Evolutionary conservation across 2,888 invertebrate genomes (phyloP).

Genomic region (Cephus rjabovi): DNA sequence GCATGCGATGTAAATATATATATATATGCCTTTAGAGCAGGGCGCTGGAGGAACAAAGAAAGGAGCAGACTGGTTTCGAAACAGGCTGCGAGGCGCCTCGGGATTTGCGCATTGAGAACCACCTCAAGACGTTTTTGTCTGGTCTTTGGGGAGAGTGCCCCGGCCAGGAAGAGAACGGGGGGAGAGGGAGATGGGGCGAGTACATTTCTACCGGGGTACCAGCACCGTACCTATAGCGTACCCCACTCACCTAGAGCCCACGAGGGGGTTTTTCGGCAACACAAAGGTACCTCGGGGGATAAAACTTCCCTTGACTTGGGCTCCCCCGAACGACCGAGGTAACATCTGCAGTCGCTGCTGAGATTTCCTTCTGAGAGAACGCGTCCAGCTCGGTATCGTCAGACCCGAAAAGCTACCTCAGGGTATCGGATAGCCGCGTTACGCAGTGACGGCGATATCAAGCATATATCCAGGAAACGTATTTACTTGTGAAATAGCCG

Average conservation of each 20-base stretch:
- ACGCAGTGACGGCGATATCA: background rate
- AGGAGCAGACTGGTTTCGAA: constrained; percentile 38
- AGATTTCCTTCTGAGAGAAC: constrained; percentile 43
- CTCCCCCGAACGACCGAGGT: constrained; percentile 32
- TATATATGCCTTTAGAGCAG: background rate
- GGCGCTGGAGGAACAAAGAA: background rate
- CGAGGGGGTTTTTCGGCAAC: constrained; percentile 35
- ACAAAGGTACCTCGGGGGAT: constrained; percentile 47
- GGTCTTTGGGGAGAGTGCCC: constrained; percentile 10
- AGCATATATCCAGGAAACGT: background rate
- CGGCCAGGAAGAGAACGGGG: background rate
- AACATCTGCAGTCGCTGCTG: constrained; percentile 59
- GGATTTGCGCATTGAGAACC: constrained; percentile 45
- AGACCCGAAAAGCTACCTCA: background rate
- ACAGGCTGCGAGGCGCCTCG: constrained; percentile 30
- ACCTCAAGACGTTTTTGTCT: constrained; percentile 54
- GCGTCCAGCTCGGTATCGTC: background rate
- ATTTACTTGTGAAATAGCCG: background rate
- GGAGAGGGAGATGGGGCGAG: constrained; percentile 12
- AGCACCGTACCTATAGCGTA: background rate
- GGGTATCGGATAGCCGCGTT: background rate
- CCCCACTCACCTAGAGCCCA: constrained; percentile 1
- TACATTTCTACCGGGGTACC: constrained; percentile 9
- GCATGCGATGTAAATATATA: background rate
- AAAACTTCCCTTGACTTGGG: constrained; percentile 58